Evolutionary conservation across 2,797 vertebrate species (phyloP).

Genomic region (Falco concolor): DNA sequence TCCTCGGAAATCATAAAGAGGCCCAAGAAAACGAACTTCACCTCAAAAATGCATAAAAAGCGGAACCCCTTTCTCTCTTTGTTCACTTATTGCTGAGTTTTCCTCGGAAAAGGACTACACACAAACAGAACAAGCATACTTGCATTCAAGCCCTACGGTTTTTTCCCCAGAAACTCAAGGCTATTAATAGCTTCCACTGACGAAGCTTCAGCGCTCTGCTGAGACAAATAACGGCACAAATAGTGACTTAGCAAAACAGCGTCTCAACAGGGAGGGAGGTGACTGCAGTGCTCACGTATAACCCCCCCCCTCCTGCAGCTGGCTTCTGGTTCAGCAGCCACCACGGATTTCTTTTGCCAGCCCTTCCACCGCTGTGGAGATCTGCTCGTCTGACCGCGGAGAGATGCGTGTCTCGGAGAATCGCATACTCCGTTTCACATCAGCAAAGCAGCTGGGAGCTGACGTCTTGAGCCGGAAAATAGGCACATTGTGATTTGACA

Average conservation of each 20-base stretch:
- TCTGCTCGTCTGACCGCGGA: not conserved
- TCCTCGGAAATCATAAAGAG: not conserved
- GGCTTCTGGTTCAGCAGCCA: not conserved
- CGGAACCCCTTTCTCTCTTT: not conserved
- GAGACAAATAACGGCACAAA: not conserved
- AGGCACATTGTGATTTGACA: not conserved
- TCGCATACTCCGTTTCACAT: not conserved
- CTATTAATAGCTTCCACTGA: constrained; percentile 32
- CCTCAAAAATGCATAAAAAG: not conserved
- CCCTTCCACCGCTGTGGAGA: not conserved
- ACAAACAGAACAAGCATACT: not conserved
- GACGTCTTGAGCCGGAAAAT: not conserved
- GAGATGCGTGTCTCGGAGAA: rapidly evolving
- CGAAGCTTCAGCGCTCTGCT: not conserved
- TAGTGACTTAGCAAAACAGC: not conserved
- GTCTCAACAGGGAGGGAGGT: not conserved
- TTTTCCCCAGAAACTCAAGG: not conserved
- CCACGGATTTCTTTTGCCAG: not conserved
- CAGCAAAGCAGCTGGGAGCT: not conserved
- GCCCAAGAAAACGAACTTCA: not conserved
- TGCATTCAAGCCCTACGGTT: not conserved
- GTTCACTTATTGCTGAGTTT: not conserved
- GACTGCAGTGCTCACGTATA: not conserved
- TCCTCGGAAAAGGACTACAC: not conserved
- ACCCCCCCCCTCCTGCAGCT: not conserved